Conservation (phyloP, 2,888 invertebrate genomes). For the Mimumesa dahlbomi region DNA sequence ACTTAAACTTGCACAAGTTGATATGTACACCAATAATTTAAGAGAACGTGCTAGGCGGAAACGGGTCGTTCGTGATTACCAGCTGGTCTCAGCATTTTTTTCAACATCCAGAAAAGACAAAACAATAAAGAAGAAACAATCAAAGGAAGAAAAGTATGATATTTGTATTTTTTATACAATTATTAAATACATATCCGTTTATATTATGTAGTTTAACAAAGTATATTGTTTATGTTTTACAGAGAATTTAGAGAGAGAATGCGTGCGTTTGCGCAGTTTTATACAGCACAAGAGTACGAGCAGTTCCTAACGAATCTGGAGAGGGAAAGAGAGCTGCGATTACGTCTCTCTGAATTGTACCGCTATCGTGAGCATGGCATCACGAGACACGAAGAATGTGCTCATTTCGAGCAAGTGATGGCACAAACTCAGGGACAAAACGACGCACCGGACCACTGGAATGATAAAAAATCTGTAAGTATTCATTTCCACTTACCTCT, state of each 20-base stretch:
- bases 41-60: constrained; percentile 94
- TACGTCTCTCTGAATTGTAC: constrained; percentile 90
- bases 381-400: constrained; percentile 90
- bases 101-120: constrained; percentile 83
- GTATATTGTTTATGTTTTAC: constrained; percentile 36
- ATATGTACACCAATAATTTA: constrained; percentile 92
- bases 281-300: constrained; percentile 92
- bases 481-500: constrained; percentile 53
- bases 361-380: constrained; percentile 93
- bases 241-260: constrained; percentile 92
- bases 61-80: constrained; percentile 94
- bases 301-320: constrained; percentile 89
- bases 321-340: constrained; percentile 91
- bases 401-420: constrained; percentile 91
- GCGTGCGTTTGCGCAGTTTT: constrained; percentile 93
- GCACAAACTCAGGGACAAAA: constrained; percentile 84
- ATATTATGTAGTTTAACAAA: background rate
- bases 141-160: constrained; percentile 89
- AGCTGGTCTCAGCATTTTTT: constrained; percentile 93
- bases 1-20: constrained; percentile 94
- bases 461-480: constrained; percentile 86
- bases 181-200: too few species aligned
- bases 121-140: constrained; percentile 83
- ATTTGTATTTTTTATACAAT: background rate
- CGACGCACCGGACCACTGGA: constrained; percentile 83